Base-by-base conservation (phyloP, 2,113 vertebrate genomes). In the Chionis minor region DNA sequence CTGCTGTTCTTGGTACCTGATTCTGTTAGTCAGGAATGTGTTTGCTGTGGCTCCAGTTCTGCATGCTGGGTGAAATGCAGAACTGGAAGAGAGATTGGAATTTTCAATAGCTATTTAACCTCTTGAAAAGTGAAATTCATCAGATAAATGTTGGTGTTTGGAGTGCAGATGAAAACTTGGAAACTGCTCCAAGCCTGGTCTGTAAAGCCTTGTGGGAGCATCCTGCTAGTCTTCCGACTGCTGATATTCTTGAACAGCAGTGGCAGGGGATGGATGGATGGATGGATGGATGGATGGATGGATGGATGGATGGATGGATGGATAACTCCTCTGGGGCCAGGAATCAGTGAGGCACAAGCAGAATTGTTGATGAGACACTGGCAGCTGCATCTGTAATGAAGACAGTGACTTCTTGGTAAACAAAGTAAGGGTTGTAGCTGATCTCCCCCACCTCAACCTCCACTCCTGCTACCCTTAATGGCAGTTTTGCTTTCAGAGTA, bases 101-200 rank as follows among this genome's bases (percentile, higher is more conserved):
- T 45, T 52, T 51, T 38, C 21, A n/a, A 9, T 21, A 55, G 26
- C 21, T 59, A 12, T 55, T 38, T 67, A 54, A 72, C 26, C 40
- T 87, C 59, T 91, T 55, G 27, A 23, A 55, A 65, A 55, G 14
- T 38, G 44, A 72, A 21, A 47, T 24, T 58, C 7, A 7, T 30
- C 32, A 52, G 83, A 45, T 21, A 38, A n/a, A 23, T 22, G 9
- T 14, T 55, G 49, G 27, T 23, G 30, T 12, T 61, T 40, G 63
- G 71, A 42, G 40, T 10, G 14, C 35, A 42, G 71, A 24, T 42
- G 56, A 45, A 54, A 54, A 82, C 30, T 44, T 59, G n/a, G 22
- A 32, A 77, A 20, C 4, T 30, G 24, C 14, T 3, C 20, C 0
- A 0, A 62, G 49, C 55, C 23, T 4, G 2, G 44, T 35, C 42